Evolutionary conservation across 1,140 invertebrate genomes (phyloP).

Genomic region (Drosophila virilis): DNA sequence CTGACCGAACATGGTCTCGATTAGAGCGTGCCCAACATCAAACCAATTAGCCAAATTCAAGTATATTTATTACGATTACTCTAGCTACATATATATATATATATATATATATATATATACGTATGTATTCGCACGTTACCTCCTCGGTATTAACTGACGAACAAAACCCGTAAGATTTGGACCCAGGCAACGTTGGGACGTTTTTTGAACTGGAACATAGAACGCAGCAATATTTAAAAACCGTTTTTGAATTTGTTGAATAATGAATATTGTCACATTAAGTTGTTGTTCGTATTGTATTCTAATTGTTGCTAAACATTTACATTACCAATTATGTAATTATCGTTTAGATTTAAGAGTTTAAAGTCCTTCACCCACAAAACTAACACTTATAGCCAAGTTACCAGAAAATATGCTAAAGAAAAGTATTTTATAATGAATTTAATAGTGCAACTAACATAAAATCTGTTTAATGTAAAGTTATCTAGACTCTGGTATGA

Average conservation of each 20-base stretch:
- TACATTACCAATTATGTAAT: constrained; percentile 49
- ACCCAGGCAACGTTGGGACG: constrained; percentile 19
- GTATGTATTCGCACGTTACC: constrained; percentile 43
- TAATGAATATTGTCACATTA: constrained; percentile 50
- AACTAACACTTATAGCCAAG: constrained; percentile 28
- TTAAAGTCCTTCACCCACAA: constrained; percentile 19
- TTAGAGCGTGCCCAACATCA: constrained; percentile 41
- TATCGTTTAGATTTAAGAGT: constrained; percentile 48
- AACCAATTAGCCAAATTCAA: constrained; percentile 71
- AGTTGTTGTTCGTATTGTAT: constrained; percentile 51
- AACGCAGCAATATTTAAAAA: constrained; percentile 40
- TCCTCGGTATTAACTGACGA: constrained; percentile 50
- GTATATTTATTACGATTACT: constrained; percentile 57
- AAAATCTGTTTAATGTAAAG: constrained; percentile 8
- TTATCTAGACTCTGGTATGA: constrained; percentile 13
- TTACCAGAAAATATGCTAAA: constrained; percentile 19
- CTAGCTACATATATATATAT: constrained; percentile 40
- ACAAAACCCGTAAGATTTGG: constrained; percentile 30
- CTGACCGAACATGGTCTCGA: constrained; percentile 62
- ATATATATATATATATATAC: constrained; percentile 20
- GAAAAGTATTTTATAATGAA: constrained; percentile 29
- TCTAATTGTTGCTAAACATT: constrained; percentile 57
- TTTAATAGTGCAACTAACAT: constrained; percentile 31
- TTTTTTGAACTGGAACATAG: constrained; percentile 29
- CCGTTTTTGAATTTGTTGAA: constrained; percentile 42